These are phyloP conservation scores for Scotopteryx bipunctaria DNA, from an alignment of 2,888 invertebrate genomes.

Conservation along the genomic window DNA sequence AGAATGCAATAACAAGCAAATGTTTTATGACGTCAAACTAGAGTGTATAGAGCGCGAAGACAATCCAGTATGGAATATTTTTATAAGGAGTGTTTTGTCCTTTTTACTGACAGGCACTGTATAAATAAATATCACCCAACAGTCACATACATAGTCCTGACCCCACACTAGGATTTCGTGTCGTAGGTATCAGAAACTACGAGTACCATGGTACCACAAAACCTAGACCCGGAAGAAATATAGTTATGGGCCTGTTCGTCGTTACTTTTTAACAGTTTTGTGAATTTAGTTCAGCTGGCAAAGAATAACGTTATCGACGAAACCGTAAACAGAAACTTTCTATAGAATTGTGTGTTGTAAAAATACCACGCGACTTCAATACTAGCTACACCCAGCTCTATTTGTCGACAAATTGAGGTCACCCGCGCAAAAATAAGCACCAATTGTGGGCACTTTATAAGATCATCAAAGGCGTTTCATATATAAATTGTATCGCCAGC, in stretches of 20 bases:
- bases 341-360: not conserved
- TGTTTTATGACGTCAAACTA: not conserved
- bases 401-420: constrained; percentile 25
- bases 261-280: not conserved
- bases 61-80: too few relatives aligned
- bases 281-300: not conserved
- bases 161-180: too few relatives aligned
- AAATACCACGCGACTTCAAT: not conserved
- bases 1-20: not conserved
- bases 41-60: too few relatives aligned
- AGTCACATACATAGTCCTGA: too few relatives aligned
- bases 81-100: too few relatives aligned
- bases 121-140: too few relatives aligned
- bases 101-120: too few relatives aligned
- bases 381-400: constrained; percentile 9
- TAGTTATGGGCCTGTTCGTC: too few relatives aligned
- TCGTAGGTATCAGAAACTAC: too few relatives aligned
- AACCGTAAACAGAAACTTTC: not conserved
- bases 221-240: too few relatives aligned
- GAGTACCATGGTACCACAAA: too few relatives aligned
- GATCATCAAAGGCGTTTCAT: constrained; percentile 33
- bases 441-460: constrained; percentile 31
- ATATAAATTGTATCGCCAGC: constrained; percentile 33
- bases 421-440: constrained; percentile 24
- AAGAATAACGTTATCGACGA: not conserved